Evolutionary conservation across 2,113 vertebrate species (phyloP).

Genomic region (Corynorhinus townsendii): DNA sequence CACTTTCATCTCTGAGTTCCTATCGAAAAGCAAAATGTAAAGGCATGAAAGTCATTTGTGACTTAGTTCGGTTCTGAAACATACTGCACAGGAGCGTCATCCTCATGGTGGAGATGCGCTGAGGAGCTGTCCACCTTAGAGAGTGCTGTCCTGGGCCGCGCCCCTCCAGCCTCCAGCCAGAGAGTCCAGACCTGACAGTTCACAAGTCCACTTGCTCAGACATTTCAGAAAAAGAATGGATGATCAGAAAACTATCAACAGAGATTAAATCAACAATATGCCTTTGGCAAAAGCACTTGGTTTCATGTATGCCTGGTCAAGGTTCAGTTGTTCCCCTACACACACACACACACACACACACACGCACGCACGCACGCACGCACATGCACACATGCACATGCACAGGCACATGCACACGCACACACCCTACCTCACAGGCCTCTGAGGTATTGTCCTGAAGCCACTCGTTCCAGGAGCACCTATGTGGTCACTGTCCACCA

Average conservation of each 20-base stretch:
- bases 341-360: background rate
- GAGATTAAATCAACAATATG: background rate
- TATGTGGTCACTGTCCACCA: background rate
- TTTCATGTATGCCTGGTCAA: background rate
- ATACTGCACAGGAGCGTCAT: background rate
- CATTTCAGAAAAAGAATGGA: background rate
- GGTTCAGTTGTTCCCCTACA: background rate
- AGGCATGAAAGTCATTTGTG: background rate
- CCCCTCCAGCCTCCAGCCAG: background rate
- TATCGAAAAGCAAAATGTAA: background rate
- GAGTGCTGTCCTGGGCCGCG: rapidly evolving
- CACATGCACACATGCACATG: too few species aligned
- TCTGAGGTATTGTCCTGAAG: background rate
- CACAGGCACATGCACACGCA: too few species aligned
- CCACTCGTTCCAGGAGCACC: background rate
- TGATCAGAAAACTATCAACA: background rate
- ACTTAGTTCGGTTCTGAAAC: background rate
- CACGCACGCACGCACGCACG: background rate
- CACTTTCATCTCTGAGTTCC: background rate
- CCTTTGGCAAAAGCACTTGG: background rate
- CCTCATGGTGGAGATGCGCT: background rate
- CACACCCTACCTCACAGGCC: background rate
- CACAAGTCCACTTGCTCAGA: background rate
- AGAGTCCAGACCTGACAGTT: background rate
- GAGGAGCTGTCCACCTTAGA: background rate